Evolutionary conservation across 2,888 invertebrate species (phyloP).

Genomic region (Ernsta delagoae): DNA sequence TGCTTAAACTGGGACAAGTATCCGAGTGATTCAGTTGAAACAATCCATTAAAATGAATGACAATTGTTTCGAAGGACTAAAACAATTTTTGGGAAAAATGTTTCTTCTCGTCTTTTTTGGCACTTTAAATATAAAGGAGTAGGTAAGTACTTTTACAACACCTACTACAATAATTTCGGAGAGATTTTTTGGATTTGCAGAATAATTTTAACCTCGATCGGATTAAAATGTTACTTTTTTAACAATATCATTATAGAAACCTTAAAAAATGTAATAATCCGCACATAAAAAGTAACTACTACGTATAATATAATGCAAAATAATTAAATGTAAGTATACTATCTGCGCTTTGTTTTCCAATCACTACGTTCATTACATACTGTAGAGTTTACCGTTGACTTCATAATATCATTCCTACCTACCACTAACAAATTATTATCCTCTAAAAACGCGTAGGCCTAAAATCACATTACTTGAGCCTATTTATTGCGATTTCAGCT

Average conservation of each 20-base stretch:
- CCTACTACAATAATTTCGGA: background rate
- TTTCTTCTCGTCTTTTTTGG: constrained; percentile 5
- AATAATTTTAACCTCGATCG: too few species aligned
- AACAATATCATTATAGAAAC: too few species aligned
- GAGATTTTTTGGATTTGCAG: too few species aligned
- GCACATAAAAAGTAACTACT: too few species aligned
- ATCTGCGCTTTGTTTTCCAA: too few species aligned
- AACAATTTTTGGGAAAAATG: constrained; percentile 12
- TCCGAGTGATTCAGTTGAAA: constrained; percentile 10
- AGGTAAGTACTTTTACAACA: background rate
- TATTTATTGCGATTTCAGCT: background rate
- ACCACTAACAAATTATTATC: too few species aligned
- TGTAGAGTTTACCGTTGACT: too few species aligned
- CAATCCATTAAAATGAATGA: constrained; percentile 35
- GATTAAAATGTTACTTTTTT: too few species aligned
- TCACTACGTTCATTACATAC: background rate
- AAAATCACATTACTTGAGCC: background rate
- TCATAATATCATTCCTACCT: too few species aligned
- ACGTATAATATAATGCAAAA: too few species aligned
- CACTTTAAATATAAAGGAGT: background rate
- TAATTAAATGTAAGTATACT: too few species aligned
- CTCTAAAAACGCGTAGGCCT: constrained; percentile 3
- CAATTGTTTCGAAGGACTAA: constrained; percentile 23
- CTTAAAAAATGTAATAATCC: too few species aligned
- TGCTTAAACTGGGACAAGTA: background rate